A percentile compares a stretch with the other conserved stretches of the same genome.
Conservation (phyloP, 2,113 vertebrate genomes). For the Neofelis nebulosa region DNA sequence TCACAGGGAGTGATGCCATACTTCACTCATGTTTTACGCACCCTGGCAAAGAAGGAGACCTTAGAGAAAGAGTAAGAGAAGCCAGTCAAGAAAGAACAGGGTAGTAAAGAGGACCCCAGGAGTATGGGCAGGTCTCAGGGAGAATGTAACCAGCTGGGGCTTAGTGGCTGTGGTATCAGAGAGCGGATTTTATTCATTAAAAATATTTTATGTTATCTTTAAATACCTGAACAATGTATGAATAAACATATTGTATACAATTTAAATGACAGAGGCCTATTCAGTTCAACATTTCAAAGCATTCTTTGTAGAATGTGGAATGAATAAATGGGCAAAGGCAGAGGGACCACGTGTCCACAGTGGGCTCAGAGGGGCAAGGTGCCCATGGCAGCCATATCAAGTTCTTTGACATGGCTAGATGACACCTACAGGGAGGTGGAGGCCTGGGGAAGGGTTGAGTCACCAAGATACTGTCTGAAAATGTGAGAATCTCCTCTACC, state of each 20-base stretch:
- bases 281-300: background rate
- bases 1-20: accelerated
- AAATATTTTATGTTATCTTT: background rate
- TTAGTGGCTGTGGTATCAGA: background rate
- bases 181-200: background rate
- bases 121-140: background rate
- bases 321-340: background rate
- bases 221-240: background rate
- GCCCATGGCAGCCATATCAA: background rate
- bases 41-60: background rate
- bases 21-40: background rate
- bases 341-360: background rate
- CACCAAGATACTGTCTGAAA: background rate
- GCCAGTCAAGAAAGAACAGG: background rate
- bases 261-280: background rate
- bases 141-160: no score
- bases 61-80: background rate
- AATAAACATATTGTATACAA: background rate
- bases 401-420: background rate
- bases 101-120: background rate
- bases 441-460: background rate
- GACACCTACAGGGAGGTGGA: background rate
- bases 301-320: background rate
- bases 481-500: background rate
- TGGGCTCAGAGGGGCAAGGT: background rate